Evolutionary conservation across 1,140 invertebrate genomes (phyloP).

Genomic region (Formica exsecta): DNA sequence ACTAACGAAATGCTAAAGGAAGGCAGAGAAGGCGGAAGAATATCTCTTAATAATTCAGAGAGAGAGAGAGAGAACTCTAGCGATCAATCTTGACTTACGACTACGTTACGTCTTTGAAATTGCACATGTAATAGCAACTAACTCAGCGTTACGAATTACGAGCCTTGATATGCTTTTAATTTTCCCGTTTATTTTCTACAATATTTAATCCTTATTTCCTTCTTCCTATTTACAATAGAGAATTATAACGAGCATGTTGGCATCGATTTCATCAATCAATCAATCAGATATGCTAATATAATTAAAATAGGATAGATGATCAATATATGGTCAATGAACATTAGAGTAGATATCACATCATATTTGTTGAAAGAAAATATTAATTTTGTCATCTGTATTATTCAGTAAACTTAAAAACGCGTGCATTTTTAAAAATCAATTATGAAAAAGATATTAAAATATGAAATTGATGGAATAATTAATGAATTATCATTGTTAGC

Average conservation of each 20-base stretch:
- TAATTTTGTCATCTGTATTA: neutral
- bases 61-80: neutral
- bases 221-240: neutral
- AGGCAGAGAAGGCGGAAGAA: constrained; percentile 33
- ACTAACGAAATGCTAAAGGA: neutral
- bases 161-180: constrained; percentile 17
- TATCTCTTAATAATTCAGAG: neutral
- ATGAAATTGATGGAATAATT: neutral
- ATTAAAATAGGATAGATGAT: neutral
- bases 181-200: neutral
- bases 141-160: constrained; percentile 5
- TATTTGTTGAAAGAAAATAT: neutral
- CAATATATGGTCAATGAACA: neutral
- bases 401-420: neutral
- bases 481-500: neutral
- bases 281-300: neutral
- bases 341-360: neutral
- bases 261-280: neutral
- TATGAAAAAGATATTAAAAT: neutral
- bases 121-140: constrained; percentile 2
- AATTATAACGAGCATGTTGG: neutral
- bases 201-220: neutral
- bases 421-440: neutral
- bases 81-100: constrained; percentile 17
- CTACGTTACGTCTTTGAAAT: constrained; percentile 20